Conservation (phyloP, 2,888 invertebrate genomes). For the Scaptomyza flava region DNA sequence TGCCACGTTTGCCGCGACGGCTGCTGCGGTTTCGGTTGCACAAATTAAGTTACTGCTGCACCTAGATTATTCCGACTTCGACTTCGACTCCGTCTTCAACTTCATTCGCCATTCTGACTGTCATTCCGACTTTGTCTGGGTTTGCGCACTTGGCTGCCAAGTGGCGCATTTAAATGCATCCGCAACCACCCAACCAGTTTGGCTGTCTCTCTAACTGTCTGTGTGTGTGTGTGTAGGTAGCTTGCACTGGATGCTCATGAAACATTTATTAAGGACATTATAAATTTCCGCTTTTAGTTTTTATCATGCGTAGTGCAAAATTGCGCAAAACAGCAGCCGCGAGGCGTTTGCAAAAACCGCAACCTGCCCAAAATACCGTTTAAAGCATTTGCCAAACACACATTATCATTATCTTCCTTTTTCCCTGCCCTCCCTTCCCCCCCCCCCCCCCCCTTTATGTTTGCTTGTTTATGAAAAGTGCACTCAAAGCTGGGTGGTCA, state of each 20-base stretch:
- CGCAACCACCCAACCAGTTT: slow-evolving; percentile 9
- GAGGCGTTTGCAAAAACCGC: slow-evolving; percentile 19
- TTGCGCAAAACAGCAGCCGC: slow-evolving; percentile 22
- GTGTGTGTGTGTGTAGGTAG: neutral
- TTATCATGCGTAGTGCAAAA: slow-evolving; percentile 43
- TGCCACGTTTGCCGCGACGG: slow-evolving; percentile 50
- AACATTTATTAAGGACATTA: slow-evolving; percentile 83
- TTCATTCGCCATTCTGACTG: neutral
- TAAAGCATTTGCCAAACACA: slow-evolving; percentile 33
- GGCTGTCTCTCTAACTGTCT: neutral
- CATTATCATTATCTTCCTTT: neutral
- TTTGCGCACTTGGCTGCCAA: slow-evolving; percentile 33
- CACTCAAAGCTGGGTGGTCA: slow-evolving; percentile 25
- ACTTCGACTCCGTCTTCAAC: slow-evolving; percentile 7
- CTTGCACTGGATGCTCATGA: slow-evolving; percentile 73
- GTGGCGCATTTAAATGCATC: slow-evolving; percentile 47
- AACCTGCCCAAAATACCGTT: slow-evolving; percentile 26
- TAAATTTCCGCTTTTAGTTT: slow-evolving; percentile 74
- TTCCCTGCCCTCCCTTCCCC: too few species aligned
- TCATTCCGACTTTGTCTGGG: slow-evolving; percentile 11
- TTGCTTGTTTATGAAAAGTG: slow-evolving; percentile 1
- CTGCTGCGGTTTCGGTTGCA: slow-evolving; percentile 61
- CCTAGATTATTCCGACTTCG: slow-evolving; percentile 44
- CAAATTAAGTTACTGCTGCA: slow-evolving; percentile 75
- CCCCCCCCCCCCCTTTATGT: neutral